Evolutionary conservation across 2,888 invertebrate genomes (phyloP).

Genomic region (Diabrotica balteata): DNA sequence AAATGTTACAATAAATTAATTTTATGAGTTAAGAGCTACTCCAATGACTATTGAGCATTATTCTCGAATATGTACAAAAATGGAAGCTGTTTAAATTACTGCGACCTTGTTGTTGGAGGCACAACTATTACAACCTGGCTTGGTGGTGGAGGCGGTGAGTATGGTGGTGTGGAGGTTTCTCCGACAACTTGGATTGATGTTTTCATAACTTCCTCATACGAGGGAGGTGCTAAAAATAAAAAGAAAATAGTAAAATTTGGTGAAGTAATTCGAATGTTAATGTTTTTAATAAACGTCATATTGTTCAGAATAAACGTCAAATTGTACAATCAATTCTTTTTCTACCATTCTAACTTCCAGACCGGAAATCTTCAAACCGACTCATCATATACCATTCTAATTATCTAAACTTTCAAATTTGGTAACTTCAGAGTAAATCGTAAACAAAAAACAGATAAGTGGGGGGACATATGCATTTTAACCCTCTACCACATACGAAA

Average conservation of each 20-base stretch:
- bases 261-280: too few relatives aligned
- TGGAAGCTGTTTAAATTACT: not conserved
- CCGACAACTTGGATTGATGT: conserved; percentile 36
- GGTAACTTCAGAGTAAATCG: too few relatives aligned
- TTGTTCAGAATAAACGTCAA: too few relatives aligned
- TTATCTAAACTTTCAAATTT: too few relatives aligned
- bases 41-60: conserved; percentile 10
- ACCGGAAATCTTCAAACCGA: too few relatives aligned
- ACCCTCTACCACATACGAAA: too few relatives aligned
- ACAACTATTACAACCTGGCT: conserved; percentile 5
- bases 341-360: too few relatives aligned
- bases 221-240: conserved; percentile 45
- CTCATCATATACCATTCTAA: too few relatives aligned
- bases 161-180: conserved; percentile 25
- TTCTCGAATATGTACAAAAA: not conserved
- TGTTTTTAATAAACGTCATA: too few relatives aligned
- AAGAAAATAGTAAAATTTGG: not conserved
- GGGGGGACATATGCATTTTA: too few relatives aligned
- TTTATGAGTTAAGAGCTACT: conserved; percentile 5
- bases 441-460: too few relatives aligned
- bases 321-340: too few relatives aligned
- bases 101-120: conserved; percentile 8
- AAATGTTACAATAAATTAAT: not conserved
- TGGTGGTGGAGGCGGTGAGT: not conserved
- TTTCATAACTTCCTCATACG: conserved; percentile 49